These are phyloP conservation scores for Pachypeltis micranthus DNA, from an alignment of 1,140 invertebrate genomes.

Conservation along the genomic window DNA sequence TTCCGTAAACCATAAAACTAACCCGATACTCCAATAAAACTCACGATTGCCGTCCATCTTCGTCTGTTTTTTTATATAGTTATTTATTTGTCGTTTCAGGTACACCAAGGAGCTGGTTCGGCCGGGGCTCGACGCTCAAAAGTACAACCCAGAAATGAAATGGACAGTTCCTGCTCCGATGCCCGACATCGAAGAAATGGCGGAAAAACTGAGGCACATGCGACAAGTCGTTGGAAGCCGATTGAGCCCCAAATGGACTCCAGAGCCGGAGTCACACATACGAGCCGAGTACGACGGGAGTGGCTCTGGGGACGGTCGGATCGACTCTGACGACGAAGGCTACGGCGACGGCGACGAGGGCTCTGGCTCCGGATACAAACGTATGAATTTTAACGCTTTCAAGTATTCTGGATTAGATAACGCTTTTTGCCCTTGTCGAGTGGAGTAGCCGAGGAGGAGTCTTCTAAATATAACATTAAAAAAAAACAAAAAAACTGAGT, in stretches of 20 bases:
- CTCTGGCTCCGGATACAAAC: too few species aligned
- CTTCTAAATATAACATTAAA: too few species aligned
- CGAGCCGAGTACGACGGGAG: constrained; percentile 29
- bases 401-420: too few species aligned
- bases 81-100: too few species aligned
- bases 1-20: too few species aligned
- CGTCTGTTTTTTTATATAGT: too few species aligned
- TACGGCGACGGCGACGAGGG: constrained; percentile 36
- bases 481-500: too few species aligned
- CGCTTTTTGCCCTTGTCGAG: too few species aligned
- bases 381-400: too few species aligned
- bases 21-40: too few species aligned
- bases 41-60: too few species aligned
- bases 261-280: constrained; percentile 34
- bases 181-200: constrained; percentile 43
- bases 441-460: too few species aligned
- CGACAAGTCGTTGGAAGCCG: constrained; percentile 43
- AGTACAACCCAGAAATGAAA: constrained; percentile 54
- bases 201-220: constrained; percentile 51
- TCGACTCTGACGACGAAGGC: constrained; percentile 27
- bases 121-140: constrained; percentile 45
- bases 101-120: constrained; percentile 51
- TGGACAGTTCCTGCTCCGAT: constrained; percentile 37
- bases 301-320: constrained; percentile 16
- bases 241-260: constrained; percentile 34